These are phyloP conservation scores for Dasypus novemcinctus DNA, from an alignment of 2,113 vertebrate genomes.

Conservation along the genomic window DNA sequence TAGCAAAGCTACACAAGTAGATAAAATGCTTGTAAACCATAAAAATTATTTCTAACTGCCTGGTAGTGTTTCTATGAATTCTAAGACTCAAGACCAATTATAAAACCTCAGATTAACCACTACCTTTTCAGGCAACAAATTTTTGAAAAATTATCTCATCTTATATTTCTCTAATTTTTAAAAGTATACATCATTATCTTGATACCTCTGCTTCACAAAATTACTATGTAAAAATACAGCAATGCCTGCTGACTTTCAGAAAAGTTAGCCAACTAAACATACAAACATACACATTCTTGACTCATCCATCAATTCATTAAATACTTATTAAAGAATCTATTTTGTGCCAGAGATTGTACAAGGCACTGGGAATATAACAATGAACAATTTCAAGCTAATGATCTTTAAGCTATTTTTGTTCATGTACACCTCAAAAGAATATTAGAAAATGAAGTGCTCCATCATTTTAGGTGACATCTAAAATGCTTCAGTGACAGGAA, in stretches of 20 bases:
- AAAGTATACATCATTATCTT: background rate
- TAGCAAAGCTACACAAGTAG: background rate
- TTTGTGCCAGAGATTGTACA: background rate
- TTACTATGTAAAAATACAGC: background rate
- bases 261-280: background rate
- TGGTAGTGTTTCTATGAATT: background rate
- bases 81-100: background rate
- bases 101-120: background rate
- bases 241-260: background rate
- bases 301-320: background rate
- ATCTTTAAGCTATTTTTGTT: background rate
- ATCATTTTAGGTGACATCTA: background rate
- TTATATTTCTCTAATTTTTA: background rate
- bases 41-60: background rate
- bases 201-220: background rate
- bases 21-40: background rate
- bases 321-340: background rate
- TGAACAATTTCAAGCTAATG: background rate
- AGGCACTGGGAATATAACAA: background rate
- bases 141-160: background rate
- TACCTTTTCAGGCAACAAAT: background rate
- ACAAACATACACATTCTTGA: background rate
- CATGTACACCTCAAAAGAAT: background rate
- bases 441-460: background rate
- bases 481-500: background rate